Evolutionary conservation across 2,888 invertebrate species (phyloP).

Genomic region (Pseudanteris insignis): DNA sequence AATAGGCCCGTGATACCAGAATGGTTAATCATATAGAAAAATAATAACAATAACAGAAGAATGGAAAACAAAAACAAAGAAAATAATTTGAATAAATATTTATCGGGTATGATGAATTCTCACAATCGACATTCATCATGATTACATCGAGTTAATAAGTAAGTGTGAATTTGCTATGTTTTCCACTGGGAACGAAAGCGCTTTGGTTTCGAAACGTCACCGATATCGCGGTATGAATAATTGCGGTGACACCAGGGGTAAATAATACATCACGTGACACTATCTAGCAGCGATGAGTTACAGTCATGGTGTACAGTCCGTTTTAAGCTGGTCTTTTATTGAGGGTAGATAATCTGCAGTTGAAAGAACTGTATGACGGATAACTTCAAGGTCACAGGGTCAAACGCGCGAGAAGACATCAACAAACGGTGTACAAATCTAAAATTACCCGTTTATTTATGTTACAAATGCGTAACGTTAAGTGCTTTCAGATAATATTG

Average conservation of each 20-base stretch:
- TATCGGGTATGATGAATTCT: too few relatives aligned
- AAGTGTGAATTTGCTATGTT: conserved; percentile 57
- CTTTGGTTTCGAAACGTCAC: conserved; percentile 42
- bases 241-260: conserved; percentile 58
- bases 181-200: conserved; percentile 55
- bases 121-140: too few relatives aligned
- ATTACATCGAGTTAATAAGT: conserved; percentile 54
- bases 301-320: conserved; percentile 47
- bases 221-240: conserved; percentile 63
- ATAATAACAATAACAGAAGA: too few relatives aligned
- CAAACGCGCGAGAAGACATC: conserved; percentile 24
- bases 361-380: conserved; percentile 56
- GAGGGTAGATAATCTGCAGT: conserved; percentile 64
- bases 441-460: background rate
- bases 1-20: too few relatives aligned
- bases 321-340: conserved; percentile 48
- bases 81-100: too few relatives aligned
- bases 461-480: too few relatives aligned
- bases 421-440: background rate
- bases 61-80: too few relatives aligned
- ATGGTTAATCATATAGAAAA: too few relatives aligned
- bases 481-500: too few relatives aligned
- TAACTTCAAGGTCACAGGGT: conserved; percentile 44
- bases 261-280: conserved; percentile 61
- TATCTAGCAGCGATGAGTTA: conserved; percentile 61